A percentile compares a stretch with the other conserved stretches of the same genome.
These are phyloP conservation scores for Notothenia rossii DNA, from an alignment of 2,113 vertebrate species.

Conservation along the genomic window DNA sequence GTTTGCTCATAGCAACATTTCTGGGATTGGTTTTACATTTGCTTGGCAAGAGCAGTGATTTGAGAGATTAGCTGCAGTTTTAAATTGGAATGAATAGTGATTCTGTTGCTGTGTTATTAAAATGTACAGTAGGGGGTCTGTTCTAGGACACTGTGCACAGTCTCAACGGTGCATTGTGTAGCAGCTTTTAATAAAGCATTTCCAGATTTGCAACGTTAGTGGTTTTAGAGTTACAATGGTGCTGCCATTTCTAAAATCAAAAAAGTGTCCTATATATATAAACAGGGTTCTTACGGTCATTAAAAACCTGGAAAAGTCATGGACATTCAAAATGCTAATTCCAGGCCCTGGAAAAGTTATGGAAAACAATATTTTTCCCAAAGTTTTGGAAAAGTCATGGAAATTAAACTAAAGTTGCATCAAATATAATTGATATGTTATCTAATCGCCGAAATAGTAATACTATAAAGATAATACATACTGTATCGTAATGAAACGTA, in stretches of 20 bases:
- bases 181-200: slow-evolving; percentile 29
- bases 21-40: slow-evolving; percentile 18
- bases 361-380: no score
- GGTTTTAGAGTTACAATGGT: background rate
- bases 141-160: slow-evolving; percentile 24
- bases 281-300: no score
- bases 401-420: no score
- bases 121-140: slow-evolving; percentile 52
- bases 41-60: slow-evolving; percentile 24
- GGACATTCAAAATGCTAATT: no score
- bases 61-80: slow-evolving; percentile 47
- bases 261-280: background rate
- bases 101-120: slow-evolving; percentile 41
- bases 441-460: no score
- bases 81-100: slow-evolving; percentile 8
- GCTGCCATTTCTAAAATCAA: background rate
- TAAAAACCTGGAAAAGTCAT: no score
- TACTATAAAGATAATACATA: no score
- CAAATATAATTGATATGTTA: no score
- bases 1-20: slow-evolving; percentile 13
- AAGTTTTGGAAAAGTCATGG: no score
- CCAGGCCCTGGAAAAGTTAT: no score
- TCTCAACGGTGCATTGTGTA: slow-evolving; percentile 35
- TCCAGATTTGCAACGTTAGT: background rate
- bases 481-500: no score